These are phyloP conservation scores for Hemibagrus guttatus DNA, from an alignment of 2,797 vertebrate genomes.

Conservation along the genomic window DNA sequence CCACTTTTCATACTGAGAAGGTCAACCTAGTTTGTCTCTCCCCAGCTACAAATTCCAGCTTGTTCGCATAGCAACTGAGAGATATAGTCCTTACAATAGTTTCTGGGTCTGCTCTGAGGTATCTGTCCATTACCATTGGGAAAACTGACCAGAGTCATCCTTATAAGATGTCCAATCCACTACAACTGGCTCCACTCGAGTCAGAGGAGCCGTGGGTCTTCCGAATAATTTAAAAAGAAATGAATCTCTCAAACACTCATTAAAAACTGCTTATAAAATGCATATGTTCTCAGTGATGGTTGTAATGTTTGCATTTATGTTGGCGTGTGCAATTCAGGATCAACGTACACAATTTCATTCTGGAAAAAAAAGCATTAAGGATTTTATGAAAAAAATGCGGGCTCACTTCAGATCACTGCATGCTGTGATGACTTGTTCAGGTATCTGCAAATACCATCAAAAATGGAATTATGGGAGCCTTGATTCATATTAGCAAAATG, in stretches of 20 bases:
- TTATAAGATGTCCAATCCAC: background rate
- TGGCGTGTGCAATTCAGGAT: background rate
- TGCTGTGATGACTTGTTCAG: background rate
- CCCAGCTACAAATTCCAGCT: background rate
- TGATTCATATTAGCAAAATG: background rate
- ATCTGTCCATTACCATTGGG: background rate
- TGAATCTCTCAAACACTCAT: background rate
- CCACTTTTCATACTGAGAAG: background rate
- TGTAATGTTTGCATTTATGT: background rate
- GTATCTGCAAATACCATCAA: background rate
- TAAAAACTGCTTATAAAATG: constrained; percentile 1
- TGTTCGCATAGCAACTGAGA: background rate
- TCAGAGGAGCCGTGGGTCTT: background rate
- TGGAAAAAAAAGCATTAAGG: background rate
- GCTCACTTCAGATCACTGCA: background rate
- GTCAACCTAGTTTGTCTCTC: background rate
- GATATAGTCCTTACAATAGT: background rate
- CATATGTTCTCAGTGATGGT: background rate
- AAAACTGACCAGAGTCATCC: background rate
- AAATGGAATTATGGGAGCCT: background rate
- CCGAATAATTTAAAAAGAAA: background rate
- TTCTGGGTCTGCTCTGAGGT: background rate
- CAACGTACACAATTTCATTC: background rate
- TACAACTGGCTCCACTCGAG: background rate
- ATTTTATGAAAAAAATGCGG: background rate